A percentile compares a stretch with the other conserved stretches of the same genome.
phyloP scores from a whole-genome alignment of 2,888 invertebrate genomes.

The Elysia crispata region DNA sequence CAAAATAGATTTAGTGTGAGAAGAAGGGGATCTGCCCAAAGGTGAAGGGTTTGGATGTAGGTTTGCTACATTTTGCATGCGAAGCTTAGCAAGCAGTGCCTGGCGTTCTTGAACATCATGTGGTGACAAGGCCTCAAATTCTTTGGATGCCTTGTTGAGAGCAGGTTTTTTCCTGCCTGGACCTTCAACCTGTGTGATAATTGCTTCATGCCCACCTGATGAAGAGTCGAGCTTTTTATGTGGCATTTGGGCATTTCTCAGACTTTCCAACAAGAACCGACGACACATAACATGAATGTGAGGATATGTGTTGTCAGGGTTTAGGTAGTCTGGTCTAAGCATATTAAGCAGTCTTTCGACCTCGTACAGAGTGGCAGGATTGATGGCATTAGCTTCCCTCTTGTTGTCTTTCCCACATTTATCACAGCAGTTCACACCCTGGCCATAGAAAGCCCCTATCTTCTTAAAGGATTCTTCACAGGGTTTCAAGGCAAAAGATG shows the following conservation, averaged over 20 bases:
- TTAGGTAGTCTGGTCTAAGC: slow-evolving; percentile 66
- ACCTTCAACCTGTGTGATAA: slow-evolving; percentile 5
- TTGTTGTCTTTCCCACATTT: slow-evolving; percentile 47
- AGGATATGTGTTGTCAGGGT: slow-evolving; percentile 63
- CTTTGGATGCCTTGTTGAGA: background rate
- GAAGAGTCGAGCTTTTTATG: background rate
- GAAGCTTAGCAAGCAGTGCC: slow-evolving; percentile 26
- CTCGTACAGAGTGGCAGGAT: slow-evolving; percentile 69
- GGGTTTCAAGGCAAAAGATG: slow-evolving; percentile 67
- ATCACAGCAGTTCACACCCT: slow-evolving; percentile 52
- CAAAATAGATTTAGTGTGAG: too few relatives aligned
- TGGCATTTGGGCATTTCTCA: slow-evolving; percentile 31
- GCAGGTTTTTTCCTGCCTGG: slow-evolving; percentile 15
- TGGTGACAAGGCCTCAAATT: slow-evolving; percentile 35
- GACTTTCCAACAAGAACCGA: slow-evolving; percentile 56
- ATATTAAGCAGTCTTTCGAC: slow-evolving; percentile 67
- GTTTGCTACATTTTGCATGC: slow-evolving; percentile 25
- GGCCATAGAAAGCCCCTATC: slow-evolving; percentile 60
- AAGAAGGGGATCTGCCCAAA: too few relatives aligned
- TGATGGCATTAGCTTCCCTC: slow-evolving; percentile 55
- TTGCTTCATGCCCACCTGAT: background rate
- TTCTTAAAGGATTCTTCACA: slow-evolving; percentile 56
- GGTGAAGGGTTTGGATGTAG: background rate
- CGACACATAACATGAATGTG: slow-evolving; percentile 63
- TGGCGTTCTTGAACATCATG: slow-evolving; percentile 32